Conservation (phyloP, 2,113 vertebrate genomes). For the Scomber colias region DNA sequence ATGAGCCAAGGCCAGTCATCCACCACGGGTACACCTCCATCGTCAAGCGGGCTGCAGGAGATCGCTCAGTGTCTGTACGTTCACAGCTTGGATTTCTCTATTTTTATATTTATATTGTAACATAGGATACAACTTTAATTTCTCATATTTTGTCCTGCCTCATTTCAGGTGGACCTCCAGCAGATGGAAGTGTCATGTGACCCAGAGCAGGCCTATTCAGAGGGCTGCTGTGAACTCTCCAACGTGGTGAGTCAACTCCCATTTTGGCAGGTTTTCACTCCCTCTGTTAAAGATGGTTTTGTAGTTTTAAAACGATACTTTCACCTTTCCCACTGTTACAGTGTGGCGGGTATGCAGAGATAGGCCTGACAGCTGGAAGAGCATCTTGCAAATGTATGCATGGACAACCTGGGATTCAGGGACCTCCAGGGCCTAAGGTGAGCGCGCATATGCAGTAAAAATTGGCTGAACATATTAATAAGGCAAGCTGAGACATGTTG, state of each 20-base stretch:
- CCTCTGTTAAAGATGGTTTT: constrained; percentile 7
- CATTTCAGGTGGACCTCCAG: constrained; percentile 81
- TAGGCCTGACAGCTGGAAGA: constrained; percentile 69
- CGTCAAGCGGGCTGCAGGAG: constrained; percentile 74
- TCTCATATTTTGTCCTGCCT: background rate
- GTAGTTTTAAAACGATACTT: constrained; percentile 5
- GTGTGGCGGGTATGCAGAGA: constrained; percentile 83
- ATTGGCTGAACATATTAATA: background rate
- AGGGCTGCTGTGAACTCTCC: constrained; percentile 85
- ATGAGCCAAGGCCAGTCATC: constrained; percentile 62
- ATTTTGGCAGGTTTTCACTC: background rate
- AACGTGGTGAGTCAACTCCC: constrained; percentile 72
- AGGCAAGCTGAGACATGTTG: constrained; percentile 10
- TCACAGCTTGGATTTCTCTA: background rate
- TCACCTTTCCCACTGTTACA: constrained; percentile 42
- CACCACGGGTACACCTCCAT: constrained; percentile 74
- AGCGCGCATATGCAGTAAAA: constrained; percentile 8
- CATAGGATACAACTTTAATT: background rate
- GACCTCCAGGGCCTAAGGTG: constrained; percentile 78
- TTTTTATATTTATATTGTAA: background rate
- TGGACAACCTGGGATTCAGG: constrained; percentile 75
- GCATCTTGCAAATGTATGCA: constrained; percentile 77
- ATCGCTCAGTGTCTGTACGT: constrained; percentile 75
- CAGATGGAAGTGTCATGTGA: constrained; percentile 84
- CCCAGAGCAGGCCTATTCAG: constrained; percentile 82